Percentiles rank a stretch among this genome's conserved stretches.
Conservation (phyloP, 2,888 invertebrate species). For the Malachius bipustulatus region DNA sequence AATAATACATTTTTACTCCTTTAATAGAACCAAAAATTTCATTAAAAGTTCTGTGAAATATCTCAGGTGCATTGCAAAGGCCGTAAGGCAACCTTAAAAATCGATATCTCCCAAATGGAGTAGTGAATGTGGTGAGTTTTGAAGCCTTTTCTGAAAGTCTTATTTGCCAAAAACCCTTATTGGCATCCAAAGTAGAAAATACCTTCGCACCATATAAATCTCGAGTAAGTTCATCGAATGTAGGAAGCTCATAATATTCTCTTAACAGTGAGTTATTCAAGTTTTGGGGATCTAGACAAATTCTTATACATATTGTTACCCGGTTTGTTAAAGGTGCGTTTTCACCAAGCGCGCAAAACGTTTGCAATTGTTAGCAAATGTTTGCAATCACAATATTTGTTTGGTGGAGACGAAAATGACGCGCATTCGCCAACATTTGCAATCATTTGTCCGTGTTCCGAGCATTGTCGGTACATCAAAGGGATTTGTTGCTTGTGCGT, state of each 20-base stretch:
- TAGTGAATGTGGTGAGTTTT: constrained; percentile 1
- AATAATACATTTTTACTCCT: neutral
- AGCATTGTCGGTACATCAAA: too few relatives aligned
- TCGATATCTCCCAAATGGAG: neutral
- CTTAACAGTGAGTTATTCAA: neutral
- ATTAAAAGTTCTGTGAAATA: neutral
- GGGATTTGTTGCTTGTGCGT: too few relatives aligned
- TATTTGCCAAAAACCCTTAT: constrained; percentile 3
- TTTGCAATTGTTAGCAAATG: too few relatives aligned
- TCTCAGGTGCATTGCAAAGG: neutral
- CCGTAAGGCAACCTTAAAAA: neutral
- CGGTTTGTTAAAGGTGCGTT: too few relatives aligned
- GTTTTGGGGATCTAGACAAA: constrained; percentile 1
- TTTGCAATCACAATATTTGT: too few relatives aligned
- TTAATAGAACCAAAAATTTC: neutral
- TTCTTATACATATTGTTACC: too few relatives aligned
- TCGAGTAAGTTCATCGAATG: neutral
- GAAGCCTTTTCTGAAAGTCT: neutral
- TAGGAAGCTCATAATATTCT: neutral
- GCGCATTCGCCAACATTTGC: too few relatives aligned
- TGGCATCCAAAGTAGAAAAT: neutral
- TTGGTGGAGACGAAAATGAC: too few relatives aligned
- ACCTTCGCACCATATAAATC: constrained; percentile 3
- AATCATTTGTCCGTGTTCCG: too few relatives aligned
- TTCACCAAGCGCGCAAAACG: too few relatives aligned